phyloP scores from a whole-genome alignment of 2,113 vertebrate species.

The Octodon degus region DNA sequence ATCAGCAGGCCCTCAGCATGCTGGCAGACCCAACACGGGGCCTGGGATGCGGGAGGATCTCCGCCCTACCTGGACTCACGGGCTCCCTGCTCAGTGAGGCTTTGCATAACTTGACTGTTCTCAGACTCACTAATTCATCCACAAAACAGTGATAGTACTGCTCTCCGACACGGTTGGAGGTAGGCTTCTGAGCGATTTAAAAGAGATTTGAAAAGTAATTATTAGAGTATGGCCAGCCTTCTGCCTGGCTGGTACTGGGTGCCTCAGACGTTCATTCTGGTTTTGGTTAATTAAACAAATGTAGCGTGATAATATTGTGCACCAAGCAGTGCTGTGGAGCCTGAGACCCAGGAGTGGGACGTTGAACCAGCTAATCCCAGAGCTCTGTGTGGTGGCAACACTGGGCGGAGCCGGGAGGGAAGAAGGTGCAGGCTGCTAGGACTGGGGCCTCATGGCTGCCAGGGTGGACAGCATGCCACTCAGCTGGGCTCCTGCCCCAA shows the following conservation, averaged over 20 bases:
- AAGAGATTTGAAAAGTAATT: background rate
- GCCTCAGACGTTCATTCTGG: background rate
- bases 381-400: background rate
- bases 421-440: background rate
- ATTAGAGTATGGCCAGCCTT: background rate
- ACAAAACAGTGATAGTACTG: background rate
- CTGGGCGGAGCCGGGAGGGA: background rate
- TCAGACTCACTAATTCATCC: background rate
- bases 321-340: background rate
- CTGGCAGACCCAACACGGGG: accelerated
- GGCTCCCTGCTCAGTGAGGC: background rate
- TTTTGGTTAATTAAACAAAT: background rate
- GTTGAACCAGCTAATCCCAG: background rate
- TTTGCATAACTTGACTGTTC: background rate
- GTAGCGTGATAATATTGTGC: background rate
- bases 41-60: background rate
- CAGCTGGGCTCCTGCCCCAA: background rate
- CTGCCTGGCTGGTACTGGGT: background rate
- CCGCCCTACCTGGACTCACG: background rate
- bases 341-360: background rate
- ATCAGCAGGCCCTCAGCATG: accelerated
- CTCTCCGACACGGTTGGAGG: background rate
- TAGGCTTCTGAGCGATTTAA: background rate
- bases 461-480: background rate
- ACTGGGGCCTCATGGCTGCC: background rate